Evolutionary conservation across 37 sponge, comb jelly and placozoan genomes (phyloP).

Genomic region (Halichondria panicea): DNA sequence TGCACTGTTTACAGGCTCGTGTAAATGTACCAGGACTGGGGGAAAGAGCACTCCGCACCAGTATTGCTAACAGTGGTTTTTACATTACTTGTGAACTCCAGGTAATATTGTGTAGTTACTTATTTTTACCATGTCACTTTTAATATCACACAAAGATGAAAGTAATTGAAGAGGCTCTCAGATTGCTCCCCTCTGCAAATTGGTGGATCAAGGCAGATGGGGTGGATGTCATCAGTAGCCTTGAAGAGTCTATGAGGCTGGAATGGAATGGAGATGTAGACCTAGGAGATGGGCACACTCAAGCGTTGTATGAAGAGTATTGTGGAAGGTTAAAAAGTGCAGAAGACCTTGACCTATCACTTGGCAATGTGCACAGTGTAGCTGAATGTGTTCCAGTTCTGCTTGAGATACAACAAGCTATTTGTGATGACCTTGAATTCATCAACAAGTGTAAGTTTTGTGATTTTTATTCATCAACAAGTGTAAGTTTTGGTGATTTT

Average conservation of each 20-base stretch:
- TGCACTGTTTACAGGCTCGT: constrained; percentile 1
- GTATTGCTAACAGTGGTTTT: constrained; percentile 14
- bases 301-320: neutral
- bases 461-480: too few species aligned
- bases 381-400: too few species aligned
- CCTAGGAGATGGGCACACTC: neutral
- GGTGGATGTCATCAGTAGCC: constrained; percentile 1
- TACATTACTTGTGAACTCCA: neutral
- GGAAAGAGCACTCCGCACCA: constrained; percentile 4
- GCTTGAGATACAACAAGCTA: too few species aligned
- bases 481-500: too few species aligned
- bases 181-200: neutral
- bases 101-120: neutral
- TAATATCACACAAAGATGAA: neutral
- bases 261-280: constrained; percentile 42
- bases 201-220: constrained; percentile 51
- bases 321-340: neutral
- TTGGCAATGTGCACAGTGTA: too few species aligned
- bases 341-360: too few species aligned
- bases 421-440: too few species aligned
- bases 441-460: too few species aligned
- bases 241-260: constrained; percentile 3
- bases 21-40: constrained; percentile 6
- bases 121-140: neutral
- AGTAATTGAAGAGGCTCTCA: constrained; percentile 11